Evolutionary conservation across 2,113 vertebrate species (phyloP), one percentile per base, ranked within the genome.

Genomic region (Onychorhynchus coronatus): DNA sequence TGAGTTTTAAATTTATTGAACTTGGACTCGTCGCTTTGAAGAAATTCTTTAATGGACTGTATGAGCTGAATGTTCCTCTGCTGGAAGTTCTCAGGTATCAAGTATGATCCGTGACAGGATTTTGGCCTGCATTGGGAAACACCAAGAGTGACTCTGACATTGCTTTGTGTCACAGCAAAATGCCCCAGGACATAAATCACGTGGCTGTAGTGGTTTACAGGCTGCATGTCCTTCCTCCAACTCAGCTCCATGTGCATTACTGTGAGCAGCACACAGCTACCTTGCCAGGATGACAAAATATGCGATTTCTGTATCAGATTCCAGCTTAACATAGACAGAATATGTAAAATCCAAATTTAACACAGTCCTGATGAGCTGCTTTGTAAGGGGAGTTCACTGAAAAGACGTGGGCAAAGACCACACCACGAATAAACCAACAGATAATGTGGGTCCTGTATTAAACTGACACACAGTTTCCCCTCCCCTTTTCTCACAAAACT

Each of bases 1-100:
- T 98, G 99, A 59, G 98, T 99, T 97, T 99, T 99, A 82, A 99
- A 99, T 94, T 99, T 97, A 95, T 98, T 99, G 97, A 99, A 99
- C 95, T 98, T 98, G 59, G 98, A 98, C 97, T 99, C 99, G 1
- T 99, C 99, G 0, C 99, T 98, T 70, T 98, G 98, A 31, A 99
- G 98, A 56, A 98, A 98, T 78, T 98, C 98, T 88, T 98, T 99
- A 91, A 99, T 99, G 55, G 99, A 99, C 83, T 99, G 98, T 91
- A 99, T 99, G 21, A 99, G 98, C 93, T 99, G 98, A 82, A 99
- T 97, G 97, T 99, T 99, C 95, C 99, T 98, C 85, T 99, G 98
- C 76, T 99, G 98, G 93, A 99, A 99, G 97, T 99, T 98, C 22
- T 99, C 99, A 4, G 99, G 99, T 55, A 98, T 98, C 91, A 99